Evolutionary conservation across 2,113 vertebrate species (phyloP).

Genomic region (Scophthalmus maximus): DNA sequence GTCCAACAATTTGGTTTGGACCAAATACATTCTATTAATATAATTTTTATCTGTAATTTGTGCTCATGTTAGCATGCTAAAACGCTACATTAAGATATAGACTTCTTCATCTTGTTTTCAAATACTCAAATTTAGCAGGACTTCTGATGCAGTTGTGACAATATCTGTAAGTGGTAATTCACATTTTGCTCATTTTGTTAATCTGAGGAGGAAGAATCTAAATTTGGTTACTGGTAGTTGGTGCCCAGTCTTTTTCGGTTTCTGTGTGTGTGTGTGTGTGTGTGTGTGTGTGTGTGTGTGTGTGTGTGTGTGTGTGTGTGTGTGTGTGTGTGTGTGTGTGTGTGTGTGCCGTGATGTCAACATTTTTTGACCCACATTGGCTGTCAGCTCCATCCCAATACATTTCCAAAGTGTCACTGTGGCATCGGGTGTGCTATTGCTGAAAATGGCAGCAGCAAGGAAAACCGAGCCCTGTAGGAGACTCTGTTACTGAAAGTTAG

Average conservation of each 20-base stretch:
- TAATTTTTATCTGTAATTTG: too few relatives aligned
- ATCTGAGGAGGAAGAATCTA: too few relatives aligned
- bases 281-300: conserved; percentile 11
- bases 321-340: conserved; percentile 8
- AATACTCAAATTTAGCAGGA: too few relatives aligned
- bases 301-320: conserved; percentile 14
- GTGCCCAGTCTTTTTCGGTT: neutral
- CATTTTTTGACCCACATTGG: conserved; percentile 64
- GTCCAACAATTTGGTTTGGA: too few relatives aligned
- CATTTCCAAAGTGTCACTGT: conserved; percentile 62
- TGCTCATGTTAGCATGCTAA: too few relatives aligned
- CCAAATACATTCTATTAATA: too few relatives aligned
- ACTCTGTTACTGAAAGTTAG: conserved; percentile 50
- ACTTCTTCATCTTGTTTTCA: too few relatives aligned
- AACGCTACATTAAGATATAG: too few relatives aligned
- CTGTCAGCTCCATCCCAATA: conserved; percentile 37
- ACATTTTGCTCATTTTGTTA: too few relatives aligned
- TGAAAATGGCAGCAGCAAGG: conserved; percentile 57
- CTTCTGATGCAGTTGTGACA: too few relatives aligned
- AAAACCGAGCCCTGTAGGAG: conserved; percentile 52
- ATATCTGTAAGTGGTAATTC: too few relatives aligned
- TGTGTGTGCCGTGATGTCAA: conserved; percentile 32
- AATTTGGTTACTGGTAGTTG: neutral
- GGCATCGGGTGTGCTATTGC: conserved; percentile 59
- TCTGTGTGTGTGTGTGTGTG: conserved; percentile 4